Percentiles rank a stretch among this genome's conserved stretches.
phyloP scores from a whole-genome alignment of 2,888 invertebrate genomes.

The Taenaris catops region DNA sequence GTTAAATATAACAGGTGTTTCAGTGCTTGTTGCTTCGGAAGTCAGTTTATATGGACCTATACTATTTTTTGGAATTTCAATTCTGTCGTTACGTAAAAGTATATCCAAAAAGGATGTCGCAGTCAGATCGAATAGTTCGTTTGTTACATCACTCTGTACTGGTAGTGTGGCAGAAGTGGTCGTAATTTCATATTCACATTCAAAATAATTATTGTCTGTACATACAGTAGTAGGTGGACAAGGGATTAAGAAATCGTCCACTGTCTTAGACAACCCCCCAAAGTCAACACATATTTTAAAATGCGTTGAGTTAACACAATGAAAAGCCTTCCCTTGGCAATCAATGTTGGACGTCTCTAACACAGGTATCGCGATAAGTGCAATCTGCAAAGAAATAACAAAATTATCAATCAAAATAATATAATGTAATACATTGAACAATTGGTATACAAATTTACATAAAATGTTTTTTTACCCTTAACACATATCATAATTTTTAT shows the following conservation, averaged over 20 bases:
- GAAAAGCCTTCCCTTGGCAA: conserved; percentile 67
- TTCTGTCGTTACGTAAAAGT: too few relatives aligned
- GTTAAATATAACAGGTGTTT: too few relatives aligned
- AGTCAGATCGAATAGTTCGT: conserved; percentile 10
- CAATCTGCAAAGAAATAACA: conserved; percentile 45
- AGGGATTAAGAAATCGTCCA: conserved; percentile 54
- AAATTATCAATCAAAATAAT: too few relatives aligned
- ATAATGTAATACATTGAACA: too few relatives aligned
- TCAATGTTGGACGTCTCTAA: conserved; percentile 45
- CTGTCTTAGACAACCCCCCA: conserved; percentile 52
- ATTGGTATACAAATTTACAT: too few relatives aligned
- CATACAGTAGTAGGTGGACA: conserved; percentile 60
- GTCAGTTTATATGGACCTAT: too few relatives aligned
- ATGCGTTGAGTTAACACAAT: conserved; percentile 65
- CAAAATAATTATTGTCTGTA: conserved; percentile 43
- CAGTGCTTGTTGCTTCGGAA: too few relatives aligned
- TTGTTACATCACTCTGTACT: conserved; percentile 26
- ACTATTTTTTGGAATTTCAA: too few relatives aligned
- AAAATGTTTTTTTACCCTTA: too few relatives aligned
- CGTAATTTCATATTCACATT: conserved; percentile 51
- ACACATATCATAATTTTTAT: too few relatives aligned
- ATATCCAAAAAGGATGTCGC: not conserved
- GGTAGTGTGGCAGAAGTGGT: conserved; percentile 28
- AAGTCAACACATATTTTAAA: conserved; percentile 73
- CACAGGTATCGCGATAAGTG: conserved; percentile 32